A percentile compares a stretch with the other conserved stretches of the same genome.
Evolutionary conservation across 2,797 vertebrate genomes (phyloP).

Genomic region (Garrulus glandarius): DNA sequence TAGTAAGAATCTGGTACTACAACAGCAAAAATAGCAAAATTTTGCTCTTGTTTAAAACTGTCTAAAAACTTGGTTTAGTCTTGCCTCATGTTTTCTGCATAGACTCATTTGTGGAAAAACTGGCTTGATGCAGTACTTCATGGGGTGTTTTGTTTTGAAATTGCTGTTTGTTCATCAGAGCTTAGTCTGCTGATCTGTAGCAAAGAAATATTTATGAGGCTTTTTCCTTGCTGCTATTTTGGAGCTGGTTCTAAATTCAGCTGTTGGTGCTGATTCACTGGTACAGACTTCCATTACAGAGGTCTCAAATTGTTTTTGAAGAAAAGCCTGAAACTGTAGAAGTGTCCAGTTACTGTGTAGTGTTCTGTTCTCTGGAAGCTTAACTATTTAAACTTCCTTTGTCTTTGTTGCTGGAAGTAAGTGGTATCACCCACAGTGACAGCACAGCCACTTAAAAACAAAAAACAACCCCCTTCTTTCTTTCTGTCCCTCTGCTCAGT

Average conservation of each 20-base stretch:
- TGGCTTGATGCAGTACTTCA: neutral
- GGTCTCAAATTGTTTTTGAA: neutral
- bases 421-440: neutral
- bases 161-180: neutral
- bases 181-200: constrained; percentile 8
- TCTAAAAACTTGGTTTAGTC: neutral
- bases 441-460: neutral
- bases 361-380: neutral
- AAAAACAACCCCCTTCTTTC: neutral
- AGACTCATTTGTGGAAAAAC: neutral
- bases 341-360: neutral
- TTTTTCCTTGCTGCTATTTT: constrained; percentile 26
- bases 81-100: neutral
- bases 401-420: neutral
- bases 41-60: neutral
- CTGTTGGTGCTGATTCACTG: neutral
- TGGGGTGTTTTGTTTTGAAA: neutral
- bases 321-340: neutral
- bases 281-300: neutral
- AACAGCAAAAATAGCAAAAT: neutral
- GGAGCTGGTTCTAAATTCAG: constrained; percentile 12
- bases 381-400: neutral
- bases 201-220: constrained; percentile 10
- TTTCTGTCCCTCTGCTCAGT: neutral
- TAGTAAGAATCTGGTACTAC: neutral